Percentiles rank a stretch among this genome's conserved stretches.
Conservation (phyloP, 1,140 invertebrate species). For the Zaprionus ornatus region DNA sequence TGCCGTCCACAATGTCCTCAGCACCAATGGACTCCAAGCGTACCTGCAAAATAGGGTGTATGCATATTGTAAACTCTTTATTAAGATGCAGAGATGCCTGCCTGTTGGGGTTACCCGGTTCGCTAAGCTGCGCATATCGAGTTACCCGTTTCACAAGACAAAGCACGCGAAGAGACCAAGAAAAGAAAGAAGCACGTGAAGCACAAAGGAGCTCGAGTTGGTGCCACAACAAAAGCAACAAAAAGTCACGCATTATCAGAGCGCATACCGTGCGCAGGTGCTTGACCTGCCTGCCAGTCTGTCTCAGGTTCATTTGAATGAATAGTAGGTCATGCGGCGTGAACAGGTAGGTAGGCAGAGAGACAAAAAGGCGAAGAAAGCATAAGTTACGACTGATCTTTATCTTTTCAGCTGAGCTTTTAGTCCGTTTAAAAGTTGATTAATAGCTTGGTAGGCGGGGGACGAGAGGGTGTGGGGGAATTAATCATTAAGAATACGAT, state of each 20-base stretch:
- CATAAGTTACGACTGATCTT: constrained; percentile 64
- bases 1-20: constrained; percentile 99
- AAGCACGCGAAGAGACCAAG: constrained; percentile 2
- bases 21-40: constrained; percentile 96
- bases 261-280: constrained; percentile 56
- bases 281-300: constrained; percentile 50
- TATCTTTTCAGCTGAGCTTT: constrained; percentile 42
- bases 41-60: constrained; percentile 42
- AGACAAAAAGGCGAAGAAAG: constrained; percentile 59
- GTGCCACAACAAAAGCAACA: neutral
- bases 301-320: constrained; percentile 62
- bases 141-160: constrained; percentile 58
- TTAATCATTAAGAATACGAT: constrained; percentile 9
- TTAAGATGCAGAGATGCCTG: neutral
- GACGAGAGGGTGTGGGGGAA: neutral
- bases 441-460: constrained; percentile 35
- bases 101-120: constrained; percentile 17
- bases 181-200: constrained; percentile 36
- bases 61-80: neutral
- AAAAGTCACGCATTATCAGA: constrained; percentile 77
- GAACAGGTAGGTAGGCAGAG: constrained; percentile 53
- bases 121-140: constrained; percentile 61
- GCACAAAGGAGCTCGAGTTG: constrained; percentile 15
- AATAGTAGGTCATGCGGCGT: constrained; percentile 67
- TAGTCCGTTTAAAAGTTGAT: constrained; percentile 49